These are phyloP conservation scores for Cercocebus atys DNA, from an alignment of 2,113 vertebrate genomes.

Conservation along the genomic window DNA sequence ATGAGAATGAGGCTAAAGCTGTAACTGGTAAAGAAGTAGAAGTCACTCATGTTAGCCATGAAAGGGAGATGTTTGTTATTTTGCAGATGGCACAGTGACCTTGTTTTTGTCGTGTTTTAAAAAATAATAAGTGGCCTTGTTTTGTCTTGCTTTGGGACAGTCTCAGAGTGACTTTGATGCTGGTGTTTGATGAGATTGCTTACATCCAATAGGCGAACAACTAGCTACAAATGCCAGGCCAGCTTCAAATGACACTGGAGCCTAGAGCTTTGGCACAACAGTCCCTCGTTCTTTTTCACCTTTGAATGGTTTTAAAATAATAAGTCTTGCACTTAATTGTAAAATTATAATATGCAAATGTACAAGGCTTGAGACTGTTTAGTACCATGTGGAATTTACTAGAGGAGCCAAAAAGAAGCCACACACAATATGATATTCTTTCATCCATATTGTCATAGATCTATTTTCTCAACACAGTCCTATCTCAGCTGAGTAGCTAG, in stretches of 20 bases:
- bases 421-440: not conserved
- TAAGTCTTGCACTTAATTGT: not conserved
- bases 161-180: not conserved
- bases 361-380: not conserved
- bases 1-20: not conserved
- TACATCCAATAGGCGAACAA: not conserved
- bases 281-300: not conserved
- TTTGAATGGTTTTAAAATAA: not conserved
- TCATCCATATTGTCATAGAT: not conserved
- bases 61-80: not conserved
- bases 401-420: not conserved
- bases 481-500: not conserved
- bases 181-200: not conserved
- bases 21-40: not conserved
- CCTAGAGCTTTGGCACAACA: not conserved
- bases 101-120: not conserved
- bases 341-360: not conserved
- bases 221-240: not conserved
- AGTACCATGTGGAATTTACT: not conserved
- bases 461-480: not conserved
- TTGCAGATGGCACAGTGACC: not conserved
- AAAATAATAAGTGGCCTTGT: not conserved
- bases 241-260: not conserved
- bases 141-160: not conserved
- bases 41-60: not conserved